Conservation (phyloP, 1,140 invertebrate genomes). For the Fopius arisanus region DNA sequence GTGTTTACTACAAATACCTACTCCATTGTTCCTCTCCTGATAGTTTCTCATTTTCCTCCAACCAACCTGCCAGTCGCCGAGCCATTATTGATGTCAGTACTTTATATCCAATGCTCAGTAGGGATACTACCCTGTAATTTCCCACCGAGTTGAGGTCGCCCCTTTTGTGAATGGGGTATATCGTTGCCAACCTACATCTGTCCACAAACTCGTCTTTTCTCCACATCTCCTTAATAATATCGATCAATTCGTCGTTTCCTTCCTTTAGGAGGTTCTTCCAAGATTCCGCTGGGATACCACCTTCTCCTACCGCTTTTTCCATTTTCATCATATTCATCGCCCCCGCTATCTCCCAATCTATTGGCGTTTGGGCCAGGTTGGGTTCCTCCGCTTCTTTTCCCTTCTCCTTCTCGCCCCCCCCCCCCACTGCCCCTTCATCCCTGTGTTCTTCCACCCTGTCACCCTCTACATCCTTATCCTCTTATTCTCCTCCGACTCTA, state of each 20-base stretch:
- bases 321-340: neutral
- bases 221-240: neutral
- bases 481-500: too few species aligned
- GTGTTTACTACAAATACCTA: neutral
- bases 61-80: constrained; percentile 18
- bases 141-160: neutral
- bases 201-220: neutral
- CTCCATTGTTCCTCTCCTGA: neutral
- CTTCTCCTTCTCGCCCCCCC: too few species aligned
- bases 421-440: too few species aligned
- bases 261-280: constrained; percentile 35
- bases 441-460: too few species aligned
- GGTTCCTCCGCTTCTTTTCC: too few species aligned
- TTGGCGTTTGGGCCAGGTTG: neutral
- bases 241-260: neutral
- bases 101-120: constrained; percentile 33
- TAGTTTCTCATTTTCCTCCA: neutral
- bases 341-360: neutral
- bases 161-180: constrained; percentile 31
- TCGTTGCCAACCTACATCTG: constrained; percentile 12
- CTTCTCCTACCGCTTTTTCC: constrained; percentile 41
- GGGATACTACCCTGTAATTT: constrained; percentile 33
- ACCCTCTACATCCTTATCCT: too few species aligned
- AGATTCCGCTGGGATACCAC: constrained; percentile 41
- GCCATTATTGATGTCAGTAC: constrained; percentile 28